phyloP scores from a whole-genome alignment of 2,797 vertebrate species.

The Squalus acanthias region DNA sequence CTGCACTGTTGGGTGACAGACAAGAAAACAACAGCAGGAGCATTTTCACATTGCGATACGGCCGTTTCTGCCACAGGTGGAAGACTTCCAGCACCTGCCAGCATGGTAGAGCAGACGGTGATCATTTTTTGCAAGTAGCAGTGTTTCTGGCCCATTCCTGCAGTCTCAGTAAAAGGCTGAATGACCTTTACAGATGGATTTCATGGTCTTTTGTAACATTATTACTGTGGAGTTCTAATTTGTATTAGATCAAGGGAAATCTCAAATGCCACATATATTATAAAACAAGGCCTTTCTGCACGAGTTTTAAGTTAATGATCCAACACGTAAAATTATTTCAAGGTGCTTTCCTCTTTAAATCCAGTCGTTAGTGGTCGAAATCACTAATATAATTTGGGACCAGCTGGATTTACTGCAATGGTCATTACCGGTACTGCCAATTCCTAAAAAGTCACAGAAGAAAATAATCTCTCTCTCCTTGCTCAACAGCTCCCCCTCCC shows the following conservation, averaged over 20 bases:
- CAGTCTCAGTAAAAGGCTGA: not conserved
- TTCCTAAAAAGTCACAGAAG: not conserved
- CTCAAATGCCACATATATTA: not conserved
- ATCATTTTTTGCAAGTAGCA: not conserved
- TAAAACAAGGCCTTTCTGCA: not conserved
- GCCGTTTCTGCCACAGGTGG: not conserved
- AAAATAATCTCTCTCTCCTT: not conserved
- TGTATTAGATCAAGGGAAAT: not conserved
- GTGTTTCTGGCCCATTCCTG: not conserved
- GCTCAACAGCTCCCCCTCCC: no score
- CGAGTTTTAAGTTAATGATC: not conserved
- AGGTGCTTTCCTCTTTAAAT: not conserved
- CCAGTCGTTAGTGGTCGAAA: not conserved
- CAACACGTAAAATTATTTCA: not conserved
- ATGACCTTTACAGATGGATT: not conserved
- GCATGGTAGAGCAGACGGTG: not conserved
- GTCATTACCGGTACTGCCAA: not conserved
- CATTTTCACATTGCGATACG: not conserved
- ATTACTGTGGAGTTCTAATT: not conserved
- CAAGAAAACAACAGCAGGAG: not conserved
- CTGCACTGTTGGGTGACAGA: not conserved
- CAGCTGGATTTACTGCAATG: not conserved
- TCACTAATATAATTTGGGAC: not conserved
- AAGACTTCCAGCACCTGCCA: not conserved
- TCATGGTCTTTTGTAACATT: slow-evolving; percentile 13